Percentiles rank a stretch among this genome's conserved stretches.
Evolutionary conservation across 2,888 invertebrate species (phyloP).

Genomic region (Dryococelus australis): DNA sequence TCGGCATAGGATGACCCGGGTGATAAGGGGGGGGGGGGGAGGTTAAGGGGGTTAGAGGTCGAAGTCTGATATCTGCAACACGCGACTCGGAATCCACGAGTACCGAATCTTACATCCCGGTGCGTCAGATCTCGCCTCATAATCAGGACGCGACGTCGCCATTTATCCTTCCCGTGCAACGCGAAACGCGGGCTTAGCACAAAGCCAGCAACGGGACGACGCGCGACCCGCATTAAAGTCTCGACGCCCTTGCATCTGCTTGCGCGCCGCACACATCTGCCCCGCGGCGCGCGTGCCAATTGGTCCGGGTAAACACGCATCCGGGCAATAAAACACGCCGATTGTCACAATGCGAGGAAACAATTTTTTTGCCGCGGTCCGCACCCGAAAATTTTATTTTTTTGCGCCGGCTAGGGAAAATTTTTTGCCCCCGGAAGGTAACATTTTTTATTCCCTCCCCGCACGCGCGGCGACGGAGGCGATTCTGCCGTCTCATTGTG

Average conservation of each 20-base stretch:
- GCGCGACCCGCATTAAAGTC: background rate
- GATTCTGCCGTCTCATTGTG: background rate
- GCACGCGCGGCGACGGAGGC: background rate
- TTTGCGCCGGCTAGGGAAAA: background rate
- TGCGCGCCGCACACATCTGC: background rate
- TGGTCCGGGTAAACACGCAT: background rate
- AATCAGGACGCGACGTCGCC: too few relatives aligned
- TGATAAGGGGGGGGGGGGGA: too few relatives aligned
- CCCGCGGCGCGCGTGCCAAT: background rate
- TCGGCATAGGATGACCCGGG: too few relatives aligned
- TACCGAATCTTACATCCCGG: too few relatives aligned
- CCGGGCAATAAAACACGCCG: constrained; percentile 16
- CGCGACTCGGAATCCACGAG: too few relatives aligned
- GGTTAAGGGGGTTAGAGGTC: too few relatives aligned
- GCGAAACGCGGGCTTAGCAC: background rate
- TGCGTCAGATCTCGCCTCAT: too few relatives aligned
- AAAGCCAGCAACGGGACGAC: too few relatives aligned
- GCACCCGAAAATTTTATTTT: background rate
- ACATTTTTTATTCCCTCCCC: background rate
- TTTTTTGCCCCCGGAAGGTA: background rate
- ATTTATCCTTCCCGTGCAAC: background rate
- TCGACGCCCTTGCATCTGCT: background rate
- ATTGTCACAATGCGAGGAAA: background rate
- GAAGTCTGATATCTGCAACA: too few relatives aligned
- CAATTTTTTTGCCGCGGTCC: background rate